A percentile compares a stretch with the other conserved stretches of the same genome.
These are phyloP conservation scores for Myotis yumanensis DNA, from an alignment of 2,113 vertebrate genomes.

Conservation along the genomic window DNA sequence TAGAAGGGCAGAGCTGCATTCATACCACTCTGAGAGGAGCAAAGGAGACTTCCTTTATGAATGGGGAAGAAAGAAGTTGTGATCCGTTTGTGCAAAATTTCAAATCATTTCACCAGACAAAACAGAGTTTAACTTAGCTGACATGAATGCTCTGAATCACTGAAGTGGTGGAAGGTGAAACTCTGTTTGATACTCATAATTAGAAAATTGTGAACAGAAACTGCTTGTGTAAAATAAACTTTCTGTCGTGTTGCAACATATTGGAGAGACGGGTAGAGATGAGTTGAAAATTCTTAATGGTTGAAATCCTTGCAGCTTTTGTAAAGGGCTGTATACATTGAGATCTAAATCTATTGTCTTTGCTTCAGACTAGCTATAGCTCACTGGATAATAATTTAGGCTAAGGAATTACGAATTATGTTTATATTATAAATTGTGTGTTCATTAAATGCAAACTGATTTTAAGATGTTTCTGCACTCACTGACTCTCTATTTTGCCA, in stretches of 20 bases:
- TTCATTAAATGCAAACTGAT: conserved; percentile 17
- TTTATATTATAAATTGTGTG: conserved; percentile 16
- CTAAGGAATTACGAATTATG: background rate
- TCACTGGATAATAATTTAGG: background rate
- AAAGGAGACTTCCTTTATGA: background rate
- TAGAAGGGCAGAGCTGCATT: background rate
- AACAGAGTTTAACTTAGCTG: conserved; percentile 44
- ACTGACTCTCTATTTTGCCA: background rate
- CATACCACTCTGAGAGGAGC: background rate
- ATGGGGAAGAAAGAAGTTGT: background rate
- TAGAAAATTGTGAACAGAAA: conserved; percentile 72
- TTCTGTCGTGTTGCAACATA: conserved; percentile 44
- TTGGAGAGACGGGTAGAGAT: conserved; percentile 46
- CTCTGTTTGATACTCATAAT: conserved; percentile 40
- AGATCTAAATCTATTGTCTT: conserved; percentile 16
- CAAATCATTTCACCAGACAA: conserved; percentile 36
- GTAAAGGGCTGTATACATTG: conserved; percentile 21
- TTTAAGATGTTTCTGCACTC: background rate
- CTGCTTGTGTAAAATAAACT: conserved; percentile 71
- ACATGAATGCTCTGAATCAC: conserved; percentile 66
- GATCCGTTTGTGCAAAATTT: conserved; percentile 6
- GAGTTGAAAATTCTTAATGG: conserved; percentile 42
- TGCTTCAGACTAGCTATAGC: background rate
- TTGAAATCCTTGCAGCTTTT: conserved; percentile 20
- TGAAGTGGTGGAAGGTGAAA: conserved; percentile 64